Evolutionary conservation across 2,888 invertebrate genomes (phyloP), one percentile per base, ranked within the genome.

Genomic region (Lithosia quadra): DNA sequence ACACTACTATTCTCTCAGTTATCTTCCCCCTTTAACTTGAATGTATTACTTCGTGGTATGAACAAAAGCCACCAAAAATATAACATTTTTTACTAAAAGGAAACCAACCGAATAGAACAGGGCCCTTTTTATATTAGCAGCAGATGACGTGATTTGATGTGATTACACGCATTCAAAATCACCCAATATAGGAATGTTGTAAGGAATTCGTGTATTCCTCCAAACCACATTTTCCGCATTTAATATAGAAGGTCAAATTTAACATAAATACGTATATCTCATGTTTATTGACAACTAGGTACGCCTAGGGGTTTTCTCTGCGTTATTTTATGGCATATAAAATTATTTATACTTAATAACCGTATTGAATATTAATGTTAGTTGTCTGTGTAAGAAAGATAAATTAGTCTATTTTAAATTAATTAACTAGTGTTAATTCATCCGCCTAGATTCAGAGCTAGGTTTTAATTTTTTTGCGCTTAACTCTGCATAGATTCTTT

Each of bases 141-240:
- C 24, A 56, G 28, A 56, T 24, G 15, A 56, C 56, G 56, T 56
- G 56, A 56, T 22, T 56, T 24, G 56, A 56, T 56, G 24, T 56
- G 56, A 56, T 56, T 22, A 24, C 15, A 56, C 28, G 24, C 56
- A 24, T 56, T 24, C 24, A 24, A 56, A 22, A 56, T 56, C 56
- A 15, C 15, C 56, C 24, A 56, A 24, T 56, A 56, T 24, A 56
- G 15, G 24, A 56, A 56, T 56, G 8, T 22, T 56, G 28, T 24
- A 56, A 24, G 15, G 15, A 56, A 22, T 24, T 28, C 21, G 22
- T 55, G 22, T n/a, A n/a, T 49, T 49, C 49, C 49, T n/a, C 3
- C 49, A 49, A 49, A 9, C 49, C 49, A 49, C n/a, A n/a, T 49
- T 49, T 49, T 49, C 49, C 49, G 49, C n/a, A 49, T 49, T 49